Evolutionary conservation across 2,888 invertebrate species (phyloP).

Genomic region (Junonia oenone): DNA sequence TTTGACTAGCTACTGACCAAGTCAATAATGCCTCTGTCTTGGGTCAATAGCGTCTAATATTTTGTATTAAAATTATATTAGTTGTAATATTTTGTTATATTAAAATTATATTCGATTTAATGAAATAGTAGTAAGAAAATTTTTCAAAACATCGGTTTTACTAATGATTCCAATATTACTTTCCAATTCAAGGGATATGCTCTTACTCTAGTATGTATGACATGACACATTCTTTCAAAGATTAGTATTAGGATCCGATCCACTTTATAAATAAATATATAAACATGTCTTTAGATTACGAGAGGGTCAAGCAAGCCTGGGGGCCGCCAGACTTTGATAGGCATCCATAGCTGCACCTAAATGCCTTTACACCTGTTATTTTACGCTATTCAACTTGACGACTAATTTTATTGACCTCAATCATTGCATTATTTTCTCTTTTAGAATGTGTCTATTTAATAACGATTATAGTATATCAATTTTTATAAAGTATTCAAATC

Average conservation of each 20-base stretch:
- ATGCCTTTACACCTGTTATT: slow-evolving; percentile 53
- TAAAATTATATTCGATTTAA: too few relatives aligned
- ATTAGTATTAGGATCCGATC: background rate
- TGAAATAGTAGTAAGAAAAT: too few relatives aligned
- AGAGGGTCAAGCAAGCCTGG: slow-evolving; percentile 38
- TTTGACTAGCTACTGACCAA: too few relatives aligned
- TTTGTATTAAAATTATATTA: too few relatives aligned
- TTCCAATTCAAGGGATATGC: too few relatives aligned
- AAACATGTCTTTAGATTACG: slow-evolving; percentile 7
- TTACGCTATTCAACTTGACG: slow-evolving; percentile 49
- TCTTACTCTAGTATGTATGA: too few relatives aligned
- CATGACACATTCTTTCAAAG: background rate
- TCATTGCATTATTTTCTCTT: background rate
- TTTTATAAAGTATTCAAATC: too few relatives aligned
- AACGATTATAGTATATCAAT: background rate
- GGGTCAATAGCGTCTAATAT: too few relatives aligned
- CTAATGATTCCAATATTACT: too few relatives aligned
- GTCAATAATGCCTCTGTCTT: too few relatives aligned
- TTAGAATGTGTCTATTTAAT: background rate
- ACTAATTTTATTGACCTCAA: slow-evolving; percentile 27
- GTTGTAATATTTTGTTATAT: too few relatives aligned
- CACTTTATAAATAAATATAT: background rate
- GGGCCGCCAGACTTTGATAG: slow-evolving; percentile 33
- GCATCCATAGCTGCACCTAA: slow-evolving; percentile 35
- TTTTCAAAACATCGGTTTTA: too few relatives aligned